Base-by-base conservation (phyloP, 2,113 vertebrate genomes). In the Equus quagga region DNA sequence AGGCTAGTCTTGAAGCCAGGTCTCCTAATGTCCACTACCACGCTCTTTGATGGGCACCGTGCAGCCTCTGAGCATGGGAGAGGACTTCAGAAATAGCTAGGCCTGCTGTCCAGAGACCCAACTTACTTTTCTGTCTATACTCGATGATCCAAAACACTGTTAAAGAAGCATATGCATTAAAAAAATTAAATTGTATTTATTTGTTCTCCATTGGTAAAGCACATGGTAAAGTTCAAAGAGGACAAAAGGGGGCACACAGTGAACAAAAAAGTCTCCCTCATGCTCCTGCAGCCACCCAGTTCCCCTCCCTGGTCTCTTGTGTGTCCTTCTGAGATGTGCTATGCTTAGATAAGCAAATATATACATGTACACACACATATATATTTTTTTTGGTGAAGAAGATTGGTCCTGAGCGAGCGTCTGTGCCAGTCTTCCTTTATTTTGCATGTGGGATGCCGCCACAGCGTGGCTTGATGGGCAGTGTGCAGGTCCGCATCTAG, bases 111-210 rank as follows among this genome's bases (percentile, higher is more conserved):
- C 1, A 49, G 70, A 70, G 26, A 46, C 24, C 31, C 51, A 44
- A 23, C 88, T 80, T 21, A 46, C 21, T 93, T 93, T 87, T 72
- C 64, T 69, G 23, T 21, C 13, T 70, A 11, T 58, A 28, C 23
- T 21, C 49, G 58, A 2, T 56, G 79, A 92, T 78, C 36, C 54
- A 58, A 89, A 56, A n/a, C 18, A 67, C 41, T 72, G n/a, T 12
- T 85, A 28, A 33, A 87, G 62, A 62, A 84, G 31, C 44, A 78
- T 18, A 82, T 8, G 33, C 19, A n/a, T 76, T 91, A 15, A 44
- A 72, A 93, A 92, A 36, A 31, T 93, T 58, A 80, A 83, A 54
- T 44, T 84, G 14, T 83, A 31, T 92, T 92, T 96, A 54, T 78
- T 56, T 87, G n/a, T 81, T 73, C 44, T 80, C 86, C 64, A 83